Percentiles rank a stretch among this genome's conserved stretches.
These are phyloP conservation scores for Syncerus caffer DNA, from an alignment of 2,797 vertebrate species.

Conservation along the genomic window DNA sequence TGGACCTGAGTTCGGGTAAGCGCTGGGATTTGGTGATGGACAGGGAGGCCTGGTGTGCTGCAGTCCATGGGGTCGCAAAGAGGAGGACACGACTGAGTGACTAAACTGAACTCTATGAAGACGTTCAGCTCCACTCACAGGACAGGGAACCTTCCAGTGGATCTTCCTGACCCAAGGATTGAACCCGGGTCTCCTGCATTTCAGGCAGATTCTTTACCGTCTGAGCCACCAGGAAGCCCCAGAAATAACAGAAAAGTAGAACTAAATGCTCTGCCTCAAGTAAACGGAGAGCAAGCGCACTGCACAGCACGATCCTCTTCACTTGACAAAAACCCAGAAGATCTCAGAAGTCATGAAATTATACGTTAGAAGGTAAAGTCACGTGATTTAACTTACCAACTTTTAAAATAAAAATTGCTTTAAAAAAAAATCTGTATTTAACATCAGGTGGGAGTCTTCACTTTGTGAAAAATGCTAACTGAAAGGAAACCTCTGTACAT, in stretches of 20 bases:
- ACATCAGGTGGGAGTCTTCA: background rate
- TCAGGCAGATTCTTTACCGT: background rate
- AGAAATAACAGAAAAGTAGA: background rate
- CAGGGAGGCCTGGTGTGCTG: background rate
- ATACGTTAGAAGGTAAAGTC: background rate
- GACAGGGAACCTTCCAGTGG: background rate
- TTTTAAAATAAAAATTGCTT: background rate
- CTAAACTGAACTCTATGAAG: background rate
- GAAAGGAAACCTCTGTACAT: background rate
- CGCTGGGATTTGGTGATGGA: background rate
- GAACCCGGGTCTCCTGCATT: background rate
- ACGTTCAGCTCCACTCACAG: background rate
- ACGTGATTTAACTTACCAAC: background rate
- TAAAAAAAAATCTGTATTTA: background rate
- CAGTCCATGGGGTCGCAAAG: background rate
- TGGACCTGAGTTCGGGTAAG: background rate
- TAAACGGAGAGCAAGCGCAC: rapidly evolving
- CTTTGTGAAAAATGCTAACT: background rate
- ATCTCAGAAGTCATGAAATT: too few relatives aligned
- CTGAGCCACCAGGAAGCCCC: background rate
- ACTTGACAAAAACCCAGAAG: background rate
- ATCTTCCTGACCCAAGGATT: background rate
- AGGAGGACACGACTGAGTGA: background rate
- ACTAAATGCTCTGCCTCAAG: rapidly evolving
- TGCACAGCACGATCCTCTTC: rapidly evolving